Conservation (phyloP, 2,113 vertebrate species). For the Orientallactaga bullata region DNA sequence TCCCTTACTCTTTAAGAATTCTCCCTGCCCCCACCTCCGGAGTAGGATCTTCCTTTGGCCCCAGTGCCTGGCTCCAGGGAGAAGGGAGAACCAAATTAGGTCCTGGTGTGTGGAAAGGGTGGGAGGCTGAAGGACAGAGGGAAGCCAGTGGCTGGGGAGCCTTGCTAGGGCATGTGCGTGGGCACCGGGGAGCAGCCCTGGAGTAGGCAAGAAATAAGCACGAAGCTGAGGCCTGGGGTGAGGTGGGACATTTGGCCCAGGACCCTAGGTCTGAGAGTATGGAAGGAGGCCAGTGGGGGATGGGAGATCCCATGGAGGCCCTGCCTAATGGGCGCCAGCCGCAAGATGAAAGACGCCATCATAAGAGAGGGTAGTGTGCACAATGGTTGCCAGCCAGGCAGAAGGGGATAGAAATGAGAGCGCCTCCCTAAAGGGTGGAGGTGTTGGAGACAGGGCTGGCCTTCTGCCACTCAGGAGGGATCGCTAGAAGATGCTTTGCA, state of each 20-base stretch:
- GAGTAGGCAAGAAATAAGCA: background rate
- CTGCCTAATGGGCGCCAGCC: background rate
- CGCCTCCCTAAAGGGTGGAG: slow-evolving; percentile 7
- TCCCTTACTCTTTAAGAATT: background rate
- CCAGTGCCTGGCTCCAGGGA: slow-evolving; percentile 10
- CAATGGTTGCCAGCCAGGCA: slow-evolving; percentile 59
- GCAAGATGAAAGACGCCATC: slow-evolving; percentile 41
- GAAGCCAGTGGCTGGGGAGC: background rate
- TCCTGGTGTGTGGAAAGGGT: background rate
- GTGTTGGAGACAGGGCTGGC: slow-evolving; percentile 41
- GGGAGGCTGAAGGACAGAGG: background rate
- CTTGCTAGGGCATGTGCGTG: background rate
- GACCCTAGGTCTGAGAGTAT: background rate
- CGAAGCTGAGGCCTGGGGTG: background rate
- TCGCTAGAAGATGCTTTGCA: background rate
- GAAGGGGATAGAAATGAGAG: slow-evolving; percentile 44
- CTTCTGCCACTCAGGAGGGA: slow-evolving; percentile 29
- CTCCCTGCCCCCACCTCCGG: slow-evolving; percentile 38
- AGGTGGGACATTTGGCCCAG: background rate
- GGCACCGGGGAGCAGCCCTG: background rate
- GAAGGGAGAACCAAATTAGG: slow-evolving; percentile 7
- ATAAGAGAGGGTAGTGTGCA: slow-evolving; percentile 29
- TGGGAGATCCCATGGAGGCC: background rate
- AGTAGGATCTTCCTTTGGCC: slow-evolving; percentile 24
- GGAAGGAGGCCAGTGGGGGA: background rate